A percentile compares a stretch with the other conserved stretches of the same genome.
These are phyloP conservation scores for Drosophila helvetica DNA, from an alignment of 2,888 invertebrate species.

Conservation along the genomic window DNA sequence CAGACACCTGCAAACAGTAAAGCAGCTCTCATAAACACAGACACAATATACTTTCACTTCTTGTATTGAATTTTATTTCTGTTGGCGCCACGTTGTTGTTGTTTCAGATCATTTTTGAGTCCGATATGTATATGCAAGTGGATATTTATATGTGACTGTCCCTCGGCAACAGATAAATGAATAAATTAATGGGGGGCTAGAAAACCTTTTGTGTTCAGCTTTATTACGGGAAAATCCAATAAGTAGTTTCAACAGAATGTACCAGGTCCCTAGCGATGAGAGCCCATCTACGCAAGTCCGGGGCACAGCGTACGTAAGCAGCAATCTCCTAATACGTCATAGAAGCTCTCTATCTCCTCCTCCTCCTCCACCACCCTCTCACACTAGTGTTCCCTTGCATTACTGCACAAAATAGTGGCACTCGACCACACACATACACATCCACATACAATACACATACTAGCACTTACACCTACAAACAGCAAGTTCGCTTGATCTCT, in stretches of 20 bases:
- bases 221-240: not conserved
- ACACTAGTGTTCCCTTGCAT: slow-evolving; percentile 10
- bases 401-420: slow-evolving; percentile 32
- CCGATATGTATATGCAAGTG: slow-evolving; percentile 61
- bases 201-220: not conserved
- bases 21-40: slow-evolving; percentile 20
- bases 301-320: slow-evolving; percentile 6
- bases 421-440: slow-evolving; percentile 4
- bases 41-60: slow-evolving; percentile 75
- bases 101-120: slow-evolving; percentile 48
- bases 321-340: slow-evolving; percentile 19
- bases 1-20: slow-evolving; percentile 16
- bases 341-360: slow-evolving; percentile 11
- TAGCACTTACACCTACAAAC: slow-evolving; percentile 9
- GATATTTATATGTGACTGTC: slow-evolving; percentile 35
- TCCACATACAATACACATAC: not conserved
- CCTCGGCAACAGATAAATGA: slow-evolving; percentile 66
- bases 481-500: slow-evolving; percentile 2
- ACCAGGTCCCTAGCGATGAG: not conserved
- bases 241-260: not conserved
- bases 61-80: slow-evolving; percentile 71
- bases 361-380: not conserved
- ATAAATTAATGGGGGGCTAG: slow-evolving; percentile 54
- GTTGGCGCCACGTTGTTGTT: slow-evolving; percentile 57
- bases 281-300: slow-evolving; percentile 1